Conservation (phyloP, 2,888 invertebrate genomes). For the Abscondita cerata region DNA sequence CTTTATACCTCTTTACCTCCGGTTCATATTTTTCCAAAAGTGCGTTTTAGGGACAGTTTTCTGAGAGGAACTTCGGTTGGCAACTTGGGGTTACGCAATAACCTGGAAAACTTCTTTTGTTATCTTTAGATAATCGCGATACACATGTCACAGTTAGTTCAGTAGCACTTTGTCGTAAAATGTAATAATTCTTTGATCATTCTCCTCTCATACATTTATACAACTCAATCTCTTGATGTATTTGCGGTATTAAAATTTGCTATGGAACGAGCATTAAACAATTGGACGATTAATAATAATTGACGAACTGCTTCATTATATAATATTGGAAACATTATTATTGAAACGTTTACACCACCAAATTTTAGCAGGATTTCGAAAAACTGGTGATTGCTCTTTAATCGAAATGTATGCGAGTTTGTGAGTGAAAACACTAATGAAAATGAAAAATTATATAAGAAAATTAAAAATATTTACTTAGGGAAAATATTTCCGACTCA, state of each 20-base stretch:
- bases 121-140: conserved; percentile 41
- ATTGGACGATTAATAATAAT: conserved; percentile 9
- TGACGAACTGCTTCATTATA: conserved; percentile 1
- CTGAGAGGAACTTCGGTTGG: background rate
- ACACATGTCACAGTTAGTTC: conserved; percentile 44
- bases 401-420: too few species aligned
- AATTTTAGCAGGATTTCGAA: too few species aligned
- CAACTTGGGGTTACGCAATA: background rate
- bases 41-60: background rate
- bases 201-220: conserved; percentile 33
- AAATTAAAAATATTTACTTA: too few species aligned
- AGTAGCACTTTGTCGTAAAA: conserved; percentile 49
- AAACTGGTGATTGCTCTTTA: too few species aligned
- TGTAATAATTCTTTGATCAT: conserved; percentile 48
- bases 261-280: conserved; percentile 3
- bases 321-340: conserved; percentile 8
- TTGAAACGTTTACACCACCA: too few species aligned
- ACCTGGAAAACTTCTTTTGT: background rate
- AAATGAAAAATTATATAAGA: too few species aligned
- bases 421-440: too few species aligned
- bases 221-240: background rate
- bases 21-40: background rate
- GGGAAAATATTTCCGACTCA: too few species aligned
- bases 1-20: background rate
- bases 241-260: conserved; percentile 7